Evolutionary conservation across 1,140 invertebrate genomes (phyloP).

Genomic region (Drosophila auraria): DNA sequence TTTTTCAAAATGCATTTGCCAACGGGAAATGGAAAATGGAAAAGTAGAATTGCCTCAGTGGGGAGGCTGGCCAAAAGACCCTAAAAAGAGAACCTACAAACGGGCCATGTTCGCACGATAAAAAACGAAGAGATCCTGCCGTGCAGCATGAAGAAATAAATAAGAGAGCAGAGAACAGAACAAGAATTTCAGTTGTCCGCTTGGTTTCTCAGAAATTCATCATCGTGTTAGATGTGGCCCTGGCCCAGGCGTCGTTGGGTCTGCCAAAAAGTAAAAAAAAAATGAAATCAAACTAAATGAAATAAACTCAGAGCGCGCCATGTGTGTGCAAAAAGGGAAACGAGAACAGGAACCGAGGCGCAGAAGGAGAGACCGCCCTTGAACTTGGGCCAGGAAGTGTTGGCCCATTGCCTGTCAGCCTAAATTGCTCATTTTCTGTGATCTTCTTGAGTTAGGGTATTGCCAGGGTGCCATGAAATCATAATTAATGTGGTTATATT

Average conservation of each 20-base stretch:
- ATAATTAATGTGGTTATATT: background rate
- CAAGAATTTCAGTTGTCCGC: slow-evolving; percentile 59
- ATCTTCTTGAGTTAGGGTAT: background rate
- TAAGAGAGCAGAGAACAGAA: slow-evolving; percentile 48
- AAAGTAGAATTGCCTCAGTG: slow-evolving; percentile 58
- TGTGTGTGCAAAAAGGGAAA: slow-evolving; percentile 35
- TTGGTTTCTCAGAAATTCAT: slow-evolving; percentile 58
- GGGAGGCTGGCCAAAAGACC: slow-evolving; percentile 40
- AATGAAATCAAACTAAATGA: slow-evolving; percentile 17
- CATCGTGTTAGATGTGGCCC: slow-evolving; percentile 49
- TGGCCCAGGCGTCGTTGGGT: slow-evolving; percentile 55
- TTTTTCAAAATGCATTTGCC: slow-evolving; percentile 65
- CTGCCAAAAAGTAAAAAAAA: slow-evolving; percentile 55
- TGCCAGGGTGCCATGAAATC: background rate
- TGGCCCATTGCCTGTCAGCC: slow-evolving; percentile 55
- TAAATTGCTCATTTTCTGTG: slow-evolving; percentile 27
- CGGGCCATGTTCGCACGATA: slow-evolving; percentile 37
- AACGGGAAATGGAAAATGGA: slow-evolving; percentile 63
- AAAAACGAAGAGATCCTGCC: slow-evolving; percentile 58
- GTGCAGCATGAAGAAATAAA: slow-evolving; percentile 25
- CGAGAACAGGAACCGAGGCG: slow-evolving; percentile 6
- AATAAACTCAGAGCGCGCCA: slow-evolving; percentile 48
- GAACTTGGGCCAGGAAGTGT: slow-evolving; percentile 73
- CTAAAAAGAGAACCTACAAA: slow-evolving; percentile 22
- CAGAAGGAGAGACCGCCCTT: slow-evolving; percentile 46